Evolutionary conservation across 2,888 invertebrate genomes (phyloP).

Genomic region (Cheilosia grossa): DNA sequence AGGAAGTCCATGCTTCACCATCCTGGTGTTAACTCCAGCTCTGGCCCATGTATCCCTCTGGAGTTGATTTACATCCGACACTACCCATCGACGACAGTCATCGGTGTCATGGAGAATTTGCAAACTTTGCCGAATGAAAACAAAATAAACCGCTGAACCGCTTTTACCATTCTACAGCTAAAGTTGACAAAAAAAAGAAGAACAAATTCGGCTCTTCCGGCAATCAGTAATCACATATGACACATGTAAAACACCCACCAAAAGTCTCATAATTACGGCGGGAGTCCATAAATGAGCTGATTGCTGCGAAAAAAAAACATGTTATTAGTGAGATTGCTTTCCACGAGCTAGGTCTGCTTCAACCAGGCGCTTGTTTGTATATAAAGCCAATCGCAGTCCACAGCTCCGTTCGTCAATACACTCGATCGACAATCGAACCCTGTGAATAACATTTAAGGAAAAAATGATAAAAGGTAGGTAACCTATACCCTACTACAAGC

Average conservation of each 20-base stretch:
- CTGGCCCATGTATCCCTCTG: too few species aligned
- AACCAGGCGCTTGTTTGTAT: not conserved
- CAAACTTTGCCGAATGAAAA: too few species aligned
- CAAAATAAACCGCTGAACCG: too few species aligned
- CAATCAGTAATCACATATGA: not conserved
- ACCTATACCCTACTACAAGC: too few species aligned
- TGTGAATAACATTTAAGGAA: not conserved
- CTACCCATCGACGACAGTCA: too few species aligned
- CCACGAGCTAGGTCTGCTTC: not conserved
- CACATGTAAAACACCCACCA: not conserved
- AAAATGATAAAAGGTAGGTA: not conserved
- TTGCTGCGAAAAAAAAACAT: not conserved
- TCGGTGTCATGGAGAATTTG: too few species aligned
- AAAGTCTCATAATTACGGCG: not conserved
- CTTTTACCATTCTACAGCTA: too few species aligned
- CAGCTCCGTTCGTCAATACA: not conserved
- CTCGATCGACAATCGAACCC: not conserved
- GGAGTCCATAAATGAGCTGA: not conserved
- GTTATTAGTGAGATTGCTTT: conserved; percentile 3
- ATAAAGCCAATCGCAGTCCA: not conserved
- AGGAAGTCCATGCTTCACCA: too few species aligned
- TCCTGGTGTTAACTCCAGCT: too few species aligned
- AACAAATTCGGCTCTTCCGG: not conserved
- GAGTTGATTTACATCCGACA: too few species aligned
- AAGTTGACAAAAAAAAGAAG: too few species aligned